Evolutionary conservation across 2,113 vertebrate species (phyloP), one percentile per base, ranked within the genome.

Genomic region (Megalops atlanticus): DNA sequence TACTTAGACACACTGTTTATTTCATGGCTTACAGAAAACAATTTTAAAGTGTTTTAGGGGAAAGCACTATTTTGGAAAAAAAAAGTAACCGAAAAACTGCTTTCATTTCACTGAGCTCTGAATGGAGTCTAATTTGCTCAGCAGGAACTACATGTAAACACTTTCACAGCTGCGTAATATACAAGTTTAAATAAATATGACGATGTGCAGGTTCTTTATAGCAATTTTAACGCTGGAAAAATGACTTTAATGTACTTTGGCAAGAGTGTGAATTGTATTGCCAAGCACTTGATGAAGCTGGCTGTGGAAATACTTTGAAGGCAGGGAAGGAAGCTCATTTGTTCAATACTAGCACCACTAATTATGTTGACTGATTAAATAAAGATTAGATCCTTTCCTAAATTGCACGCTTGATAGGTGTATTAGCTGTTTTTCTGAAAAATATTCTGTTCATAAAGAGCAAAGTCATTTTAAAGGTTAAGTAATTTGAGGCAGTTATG

Each of bases 361-460:
- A 77, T 77, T 58, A 58, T 58, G 49, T 2, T 39, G 35, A 58
- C 76, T 39, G 76, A 77, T 77, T 36, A 58, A 11, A 54, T 58
- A 35, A 33, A 45, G 74, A 76, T 47, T 47, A 18, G 6, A 76
- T 76, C 16, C 43, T 74, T 74, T 16, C 40, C 8, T 1, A 77
- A 64, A 36, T n/a, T 70, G 18, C 38, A 24, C 21, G 36, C 12
- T 81, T 75, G 75, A 74, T 38, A 8, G 2, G 33, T 86, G 82
- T 27, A 0, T 45, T 33, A 80, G 68, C 71, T 88, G 18, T 33
- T 11, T 70, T 35, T 70, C 3, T 92, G 88, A 93, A 82, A 85
- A 86, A 76, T n/a, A 27, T 74, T 15, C 36, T 40, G 16, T 39
- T 74, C 1, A 74, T 38, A 74, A 24, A 2, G 72, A 1, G 11